Evolutionary conservation across 2,113 vertebrate genomes (phyloP).

Genomic region (Tragelaphus buxtoni): DNA sequence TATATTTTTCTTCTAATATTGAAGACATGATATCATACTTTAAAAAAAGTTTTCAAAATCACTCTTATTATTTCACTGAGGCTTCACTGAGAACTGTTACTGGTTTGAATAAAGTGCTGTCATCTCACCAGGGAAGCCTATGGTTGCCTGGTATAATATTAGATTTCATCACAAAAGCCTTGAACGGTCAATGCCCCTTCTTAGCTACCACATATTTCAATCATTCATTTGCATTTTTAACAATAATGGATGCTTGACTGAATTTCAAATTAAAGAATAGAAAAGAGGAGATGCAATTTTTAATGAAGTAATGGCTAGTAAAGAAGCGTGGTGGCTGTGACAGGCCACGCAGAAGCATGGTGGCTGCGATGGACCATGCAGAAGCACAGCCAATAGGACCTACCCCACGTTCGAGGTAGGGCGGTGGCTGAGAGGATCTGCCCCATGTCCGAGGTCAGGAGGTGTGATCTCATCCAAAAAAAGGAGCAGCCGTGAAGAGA

Average conservation of each 20-base stretch:
- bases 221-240: background rate
- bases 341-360: too few species aligned
- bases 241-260: background rate
- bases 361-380: too few species aligned
- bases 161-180: background rate
- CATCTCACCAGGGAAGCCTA: background rate
- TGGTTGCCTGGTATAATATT: background rate
- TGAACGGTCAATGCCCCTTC: background rate
- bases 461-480: too few species aligned
- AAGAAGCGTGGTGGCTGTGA: too few species aligned
- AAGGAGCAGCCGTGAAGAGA: too few species aligned
- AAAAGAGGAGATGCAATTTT: background rate
- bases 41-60: background rate
- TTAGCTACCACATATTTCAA: background rate
- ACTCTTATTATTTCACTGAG: background rate
- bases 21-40: background rate
- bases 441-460: rapidly evolving
- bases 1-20: background rate
- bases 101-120: background rate
- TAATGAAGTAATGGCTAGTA: background rate
- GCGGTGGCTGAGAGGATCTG: too few species aligned
- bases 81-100: background rate
- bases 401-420: too few species aligned
- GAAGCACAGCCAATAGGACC: too few species aligned
- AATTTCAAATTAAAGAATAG: background rate